A percentile compares a stretch with the other conserved stretches of the same genome.
phyloP scores from a whole-genome alignment of 2,113 vertebrate species.

The Gallinago media region DNA sequence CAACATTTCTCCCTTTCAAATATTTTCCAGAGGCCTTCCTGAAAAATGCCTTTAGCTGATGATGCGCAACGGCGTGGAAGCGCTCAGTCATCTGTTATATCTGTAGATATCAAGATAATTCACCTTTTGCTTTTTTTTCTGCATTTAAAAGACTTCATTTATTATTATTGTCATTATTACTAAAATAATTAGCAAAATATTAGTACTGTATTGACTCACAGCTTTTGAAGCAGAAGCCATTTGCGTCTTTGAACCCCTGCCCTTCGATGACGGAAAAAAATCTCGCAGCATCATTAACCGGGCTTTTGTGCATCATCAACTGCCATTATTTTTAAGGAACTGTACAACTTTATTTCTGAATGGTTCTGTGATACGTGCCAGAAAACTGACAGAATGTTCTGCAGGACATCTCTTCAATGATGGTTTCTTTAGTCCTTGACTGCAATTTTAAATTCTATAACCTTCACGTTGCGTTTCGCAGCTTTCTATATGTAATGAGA shows the following conservation, averaged over 20 bases:
- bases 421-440: background rate
- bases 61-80: background rate
- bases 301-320: background rate
- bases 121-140: background rate
- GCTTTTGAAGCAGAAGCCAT: background rate
- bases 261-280: background rate
- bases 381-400: slow-evolving; percentile 32
- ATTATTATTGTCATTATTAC: background rate
- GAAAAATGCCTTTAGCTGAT: background rate
- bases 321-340: slow-evolving; percentile 39
- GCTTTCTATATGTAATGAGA: slow-evolving; percentile 37
- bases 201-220: background rate
- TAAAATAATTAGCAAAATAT: background rate
- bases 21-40: background rate
- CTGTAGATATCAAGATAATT: background rate
- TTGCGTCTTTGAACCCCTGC: background rate
- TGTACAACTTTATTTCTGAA: slow-evolving; percentile 30
- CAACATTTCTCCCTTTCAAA: background rate
- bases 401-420: slow-evolving; percentile 26
- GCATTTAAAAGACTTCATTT: background rate
- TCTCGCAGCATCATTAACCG: background rate
- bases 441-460: slow-evolving; percentile 34
- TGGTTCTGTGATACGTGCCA: slow-evolving; percentile 6
- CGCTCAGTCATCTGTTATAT: background rate
- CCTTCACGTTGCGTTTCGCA: slow-evolving; percentile 35